Conservation (phyloP, 2,888 invertebrate species). For the Agonopterix alstromeriana region DNA sequence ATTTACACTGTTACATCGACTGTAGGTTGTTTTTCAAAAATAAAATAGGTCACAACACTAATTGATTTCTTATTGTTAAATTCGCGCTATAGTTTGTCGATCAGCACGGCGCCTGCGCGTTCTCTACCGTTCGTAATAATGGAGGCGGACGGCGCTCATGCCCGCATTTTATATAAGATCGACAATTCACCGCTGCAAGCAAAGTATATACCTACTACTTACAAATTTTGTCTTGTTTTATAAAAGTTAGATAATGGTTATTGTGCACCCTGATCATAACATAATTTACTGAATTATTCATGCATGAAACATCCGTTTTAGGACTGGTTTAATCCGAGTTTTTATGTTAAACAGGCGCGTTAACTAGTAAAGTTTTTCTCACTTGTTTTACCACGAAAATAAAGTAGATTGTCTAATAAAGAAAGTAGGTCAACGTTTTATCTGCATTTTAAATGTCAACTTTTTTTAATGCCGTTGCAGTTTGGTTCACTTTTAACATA, state of each 20-base stretch:
- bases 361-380: too few species aligned
- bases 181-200: slow-evolving; percentile 45
- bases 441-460: too few species aligned
- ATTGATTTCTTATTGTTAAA: slow-evolving; percentile 15
- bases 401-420: slow-evolving; percentile 17
- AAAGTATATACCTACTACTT: slow-evolving; percentile 32
- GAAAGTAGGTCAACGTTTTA: slow-evolving; percentile 13
- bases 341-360: slow-evolving; percentile 14
- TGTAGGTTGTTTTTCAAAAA: slow-evolving; percentile 3
- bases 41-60: slow-evolving; percentile 22
- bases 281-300: slow-evolving; percentile 32
- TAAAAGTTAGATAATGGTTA: slow-evolving; percentile 55
- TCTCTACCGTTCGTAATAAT: slow-evolving; percentile 43
- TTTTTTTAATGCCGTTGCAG: too few species aligned
- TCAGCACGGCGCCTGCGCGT: slow-evolving; percentile 45
- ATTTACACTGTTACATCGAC: slow-evolving; percentile 20
- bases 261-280: slow-evolving; percentile 35
- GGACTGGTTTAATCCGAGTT: slow-evolving; percentile 19
- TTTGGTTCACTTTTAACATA: too few species aligned
- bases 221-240: slow-evolving; percentile 51
- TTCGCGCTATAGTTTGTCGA: slow-evolving; percentile 26
- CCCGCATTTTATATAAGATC: slow-evolving; percentile 62
- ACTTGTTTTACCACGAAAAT: slow-evolving; percentile 6
- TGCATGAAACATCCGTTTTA: slow-evolving; percentile 39
- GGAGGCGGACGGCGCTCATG: slow-evolving; percentile 44